These are phyloP conservation scores for Syrrhaptes paradoxus DNA, from an alignment of 2,113 vertebrate species.

Conservation along the genomic window DNA sequence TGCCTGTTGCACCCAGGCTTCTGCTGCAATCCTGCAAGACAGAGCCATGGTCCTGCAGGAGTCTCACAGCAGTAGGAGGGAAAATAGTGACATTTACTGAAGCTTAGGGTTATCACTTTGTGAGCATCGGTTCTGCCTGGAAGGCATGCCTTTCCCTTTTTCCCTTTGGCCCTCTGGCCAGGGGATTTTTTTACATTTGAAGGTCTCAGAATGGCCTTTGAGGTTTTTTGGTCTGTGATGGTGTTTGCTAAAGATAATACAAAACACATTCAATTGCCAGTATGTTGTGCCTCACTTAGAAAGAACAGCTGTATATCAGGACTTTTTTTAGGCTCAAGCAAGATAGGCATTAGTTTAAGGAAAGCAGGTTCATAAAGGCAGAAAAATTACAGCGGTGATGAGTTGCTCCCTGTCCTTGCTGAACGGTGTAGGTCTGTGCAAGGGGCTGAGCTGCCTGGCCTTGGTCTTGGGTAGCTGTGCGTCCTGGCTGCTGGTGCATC, in stretches of 20 bases:
- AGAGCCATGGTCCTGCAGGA: neutral
- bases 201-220: neutral
- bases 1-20: neutral
- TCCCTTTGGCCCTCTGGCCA: neutral
- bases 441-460: rapidly evolving
- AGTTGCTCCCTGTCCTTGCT: neutral
- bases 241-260: neutral
- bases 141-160: neutral
- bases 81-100: neutral
- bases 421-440: neutral
- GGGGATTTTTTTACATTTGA: neutral
- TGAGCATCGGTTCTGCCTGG: neutral
- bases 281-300: neutral
- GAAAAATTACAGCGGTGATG: neutral
- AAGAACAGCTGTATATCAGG: neutral
- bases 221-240: neutral
- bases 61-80: neutral
- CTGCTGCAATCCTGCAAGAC: neutral
- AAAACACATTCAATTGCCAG: neutral
- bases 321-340: neutral
- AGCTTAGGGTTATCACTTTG: neutral
- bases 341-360: neutral
- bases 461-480: neutral
- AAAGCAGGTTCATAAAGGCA: neutral
- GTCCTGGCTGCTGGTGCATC: neutral